A percentile compares a stretch with the other conserved stretches of the same genome.
Conservation (phyloP, 1,140 invertebrate species). For the Nephotettix cincticeps region DNA sequence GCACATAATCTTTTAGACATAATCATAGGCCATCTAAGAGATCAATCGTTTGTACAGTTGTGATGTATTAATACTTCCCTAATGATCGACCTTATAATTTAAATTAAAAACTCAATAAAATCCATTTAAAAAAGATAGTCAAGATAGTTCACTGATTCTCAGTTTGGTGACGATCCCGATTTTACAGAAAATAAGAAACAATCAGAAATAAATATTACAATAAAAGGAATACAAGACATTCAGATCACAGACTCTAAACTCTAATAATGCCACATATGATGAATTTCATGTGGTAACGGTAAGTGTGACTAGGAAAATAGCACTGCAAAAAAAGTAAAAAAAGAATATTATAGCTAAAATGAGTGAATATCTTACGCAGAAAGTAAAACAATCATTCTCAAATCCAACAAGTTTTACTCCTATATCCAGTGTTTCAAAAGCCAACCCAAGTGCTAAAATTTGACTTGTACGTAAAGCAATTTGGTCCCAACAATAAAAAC, state of each 20-base stretch:
- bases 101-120: not conserved
- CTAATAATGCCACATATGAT: conserved; percentile 17
- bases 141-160: not conserved
- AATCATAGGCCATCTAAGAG: not conserved
- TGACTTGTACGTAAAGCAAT: too few relatives aligned
- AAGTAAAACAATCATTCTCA: conserved; percentile 11
- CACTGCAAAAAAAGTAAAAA: conserved; percentile 5
- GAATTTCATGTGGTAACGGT: conserved; percentile 5
- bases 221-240: not conserved
- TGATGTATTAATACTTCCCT: not conserved
- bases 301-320: conserved; percentile 14
- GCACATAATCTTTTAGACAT: not conserved
- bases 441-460: not conserved
- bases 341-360: not conserved
- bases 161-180: not conserved
- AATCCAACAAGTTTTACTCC: conserved; percentile 1
- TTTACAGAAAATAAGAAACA: not conserved
- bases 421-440: conserved; percentile 10
- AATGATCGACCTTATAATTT: not conserved
- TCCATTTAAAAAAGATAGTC: not conserved
- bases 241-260: not conserved
- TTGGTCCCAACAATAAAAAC: too few relatives aligned
- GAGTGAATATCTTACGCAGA: not conserved
- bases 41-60: conserved; percentile 4
- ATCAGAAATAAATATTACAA: not conserved